Percentiles rank a stretch among this genome's conserved stretches.
Conservation (phyloP, 2,113 vertebrate genomes). For the Misgurnus anguillicaudatus region DNA sequence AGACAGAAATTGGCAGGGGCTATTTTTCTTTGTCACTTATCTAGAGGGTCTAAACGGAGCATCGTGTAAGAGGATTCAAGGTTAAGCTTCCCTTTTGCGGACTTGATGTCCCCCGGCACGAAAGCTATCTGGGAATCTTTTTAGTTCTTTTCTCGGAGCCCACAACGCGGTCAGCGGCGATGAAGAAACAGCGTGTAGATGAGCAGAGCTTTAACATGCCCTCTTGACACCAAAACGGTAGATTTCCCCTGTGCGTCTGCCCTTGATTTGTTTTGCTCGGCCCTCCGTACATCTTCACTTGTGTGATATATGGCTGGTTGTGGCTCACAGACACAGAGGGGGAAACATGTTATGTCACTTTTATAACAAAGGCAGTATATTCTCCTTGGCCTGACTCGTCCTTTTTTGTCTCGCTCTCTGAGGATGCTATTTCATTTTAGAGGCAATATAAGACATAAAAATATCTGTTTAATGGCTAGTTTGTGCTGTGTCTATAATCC, state of each 20-base stretch:
- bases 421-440: conserved; percentile 28
- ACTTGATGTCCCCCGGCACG: neutral
- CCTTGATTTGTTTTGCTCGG: conserved; percentile 56
- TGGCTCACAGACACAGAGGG: conserved; percentile 42
- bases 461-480: neutral
- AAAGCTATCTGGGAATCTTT: conserved; percentile 16
- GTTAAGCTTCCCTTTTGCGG: conserved; percentile 36
- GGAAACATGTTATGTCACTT: conserved; percentile 54
- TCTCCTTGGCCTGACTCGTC: conserved; percentile 38
- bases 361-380: conserved; percentile 59
- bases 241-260: conserved; percentile 45
- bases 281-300: conserved; percentile 42
- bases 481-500: neutral
- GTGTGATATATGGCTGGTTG: conserved; percentile 52
- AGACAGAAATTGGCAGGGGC: conserved; percentile 21
- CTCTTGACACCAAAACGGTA: conserved; percentile 40
- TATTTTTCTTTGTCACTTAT: conserved; percentile 39
- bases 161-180: conserved; percentile 1
- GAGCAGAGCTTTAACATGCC: conserved; percentile 17
- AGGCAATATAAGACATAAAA: conserved; percentile 13
- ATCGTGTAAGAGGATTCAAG: conserved; percentile 41
- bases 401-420: conserved; percentile 9
- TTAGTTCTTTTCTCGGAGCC: conserved; percentile 14
- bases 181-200: conserved; percentile 11
- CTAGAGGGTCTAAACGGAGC: conserved; percentile 35